Conservation (phyloP, 2,888 invertebrate genomes). For the Lepetodrilus schrolli region DNA sequence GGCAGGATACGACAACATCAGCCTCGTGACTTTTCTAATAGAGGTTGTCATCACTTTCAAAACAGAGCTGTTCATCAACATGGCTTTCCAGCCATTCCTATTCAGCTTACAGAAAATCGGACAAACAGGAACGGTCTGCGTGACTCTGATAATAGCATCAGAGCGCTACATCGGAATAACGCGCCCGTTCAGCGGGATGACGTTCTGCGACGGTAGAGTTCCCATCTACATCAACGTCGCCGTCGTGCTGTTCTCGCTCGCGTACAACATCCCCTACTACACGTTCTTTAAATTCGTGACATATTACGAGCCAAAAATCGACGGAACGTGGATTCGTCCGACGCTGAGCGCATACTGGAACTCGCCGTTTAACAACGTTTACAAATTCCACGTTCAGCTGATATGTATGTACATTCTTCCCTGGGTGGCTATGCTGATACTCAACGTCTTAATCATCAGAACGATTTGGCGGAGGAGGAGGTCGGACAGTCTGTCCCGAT, state of each 20-base stretch:
- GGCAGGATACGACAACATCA: slow-evolving; percentile 92
- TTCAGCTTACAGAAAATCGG: slow-evolving; percentile 14
- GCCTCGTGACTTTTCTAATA: slow-evolving; percentile 81
- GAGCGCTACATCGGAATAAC: slow-evolving; percentile 23
- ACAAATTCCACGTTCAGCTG: slow-evolving; percentile 15
- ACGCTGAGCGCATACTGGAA: not conserved
- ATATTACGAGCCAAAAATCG: not conserved
- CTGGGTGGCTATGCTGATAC: slow-evolving; percentile 16
- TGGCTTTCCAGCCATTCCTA: not conserved
- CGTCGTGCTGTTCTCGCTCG: not conserved
- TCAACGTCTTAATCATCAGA: slow-evolving; percentile 18
- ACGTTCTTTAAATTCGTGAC: not conserved
- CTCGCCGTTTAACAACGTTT: not conserved
- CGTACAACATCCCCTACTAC: slow-evolving; percentile 28
- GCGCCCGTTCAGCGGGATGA: slow-evolving; percentile 10
- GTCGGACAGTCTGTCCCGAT: not conserved
- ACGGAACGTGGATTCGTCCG: not conserved
- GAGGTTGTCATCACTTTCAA: slow-evolving; percentile 6
- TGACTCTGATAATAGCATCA: slow-evolving; percentile 19
- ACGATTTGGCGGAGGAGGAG: slow-evolving; percentile 12
- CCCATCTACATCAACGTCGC: slow-evolving; percentile 1
- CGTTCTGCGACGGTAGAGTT: slow-evolving; percentile 7
- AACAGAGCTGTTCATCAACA: not conserved
- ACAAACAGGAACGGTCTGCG: slow-evolving; percentile 5
- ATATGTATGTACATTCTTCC: slow-evolving; percentile 16